A percentile compares a stretch with the other conserved stretches of the same genome.
Conservation (phyloP, 2,888 invertebrate species). For the Dicycla oo region DNA sequence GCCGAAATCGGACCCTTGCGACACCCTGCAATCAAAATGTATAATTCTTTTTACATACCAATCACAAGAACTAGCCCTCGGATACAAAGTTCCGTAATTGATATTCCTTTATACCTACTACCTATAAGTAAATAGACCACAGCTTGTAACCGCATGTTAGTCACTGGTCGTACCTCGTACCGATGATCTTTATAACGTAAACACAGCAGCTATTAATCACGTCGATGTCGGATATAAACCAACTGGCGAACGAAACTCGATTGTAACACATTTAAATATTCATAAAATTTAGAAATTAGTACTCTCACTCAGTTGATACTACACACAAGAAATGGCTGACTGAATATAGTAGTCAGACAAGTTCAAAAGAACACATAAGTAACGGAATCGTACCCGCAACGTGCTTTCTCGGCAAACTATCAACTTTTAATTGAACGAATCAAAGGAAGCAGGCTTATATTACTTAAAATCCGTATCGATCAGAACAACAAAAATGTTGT, state of each 20-base stretch:
- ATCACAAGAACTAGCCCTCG: constrained; percentile 8
- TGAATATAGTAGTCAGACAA: constrained; percentile 75
- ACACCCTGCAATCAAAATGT: not conserved
- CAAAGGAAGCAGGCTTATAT: constrained; percentile 18
- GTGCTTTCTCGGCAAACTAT: constrained; percentile 76
- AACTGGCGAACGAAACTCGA: constrained; percentile 39
- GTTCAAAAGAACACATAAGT: constrained; percentile 83
- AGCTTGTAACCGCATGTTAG: constrained; percentile 68
- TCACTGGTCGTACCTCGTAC: constrained; percentile 55
- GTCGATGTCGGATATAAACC: constrained; percentile 40
- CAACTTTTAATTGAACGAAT: constrained; percentile 54
- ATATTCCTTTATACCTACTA: constrained; percentile 59
- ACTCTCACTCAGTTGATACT: constrained; percentile 44
- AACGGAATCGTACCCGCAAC: constrained; percentile 82
- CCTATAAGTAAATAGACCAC: constrained; percentile 67
- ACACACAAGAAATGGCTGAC: constrained; percentile 64
- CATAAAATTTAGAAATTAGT: constrained; percentile 56
- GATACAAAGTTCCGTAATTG: constrained; percentile 61
- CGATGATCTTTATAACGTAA: constrained; percentile 62
- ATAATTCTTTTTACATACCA: constrained; percentile 9
- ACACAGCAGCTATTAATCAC: constrained; percentile 59
- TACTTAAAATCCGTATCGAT: constrained; percentile 10
- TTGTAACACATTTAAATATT: constrained; percentile 49
- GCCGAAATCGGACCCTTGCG: not conserved
- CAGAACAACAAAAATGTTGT: constrained; percentile 16